phyloP scores from a whole-genome alignment of 2,888 invertebrate genomes.

The Erebia aethiops region DNA sequence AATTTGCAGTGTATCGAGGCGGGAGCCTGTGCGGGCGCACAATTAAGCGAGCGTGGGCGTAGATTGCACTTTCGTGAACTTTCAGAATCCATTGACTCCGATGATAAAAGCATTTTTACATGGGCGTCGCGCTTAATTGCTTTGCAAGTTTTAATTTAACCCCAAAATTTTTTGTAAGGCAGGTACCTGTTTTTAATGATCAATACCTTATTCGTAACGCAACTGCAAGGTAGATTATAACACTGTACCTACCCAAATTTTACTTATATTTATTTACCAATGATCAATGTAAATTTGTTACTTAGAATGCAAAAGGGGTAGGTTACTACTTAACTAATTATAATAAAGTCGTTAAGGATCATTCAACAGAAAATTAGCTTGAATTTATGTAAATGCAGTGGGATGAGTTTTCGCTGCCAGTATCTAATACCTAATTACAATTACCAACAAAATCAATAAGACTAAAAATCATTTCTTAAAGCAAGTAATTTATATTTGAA shows the following conservation, averaged over 20 bases:
- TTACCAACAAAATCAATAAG: too few species aligned
- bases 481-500: too few species aligned
- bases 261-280: neutral
- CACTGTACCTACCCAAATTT: too few species aligned
- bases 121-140: slow-evolving; percentile 12
- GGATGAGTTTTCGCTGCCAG: too few species aligned
- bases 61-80: slow-evolving; percentile 55
- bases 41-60: slow-evolving; percentile 55
- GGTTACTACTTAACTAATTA: neutral
- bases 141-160: neutral
- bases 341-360: too few species aligned
- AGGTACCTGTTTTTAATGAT: slow-evolving; percentile 9
- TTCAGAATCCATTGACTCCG: slow-evolving; percentile 43
- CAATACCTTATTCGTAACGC: neutral
- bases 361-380: too few species aligned
- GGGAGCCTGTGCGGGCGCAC: slow-evolving; percentile 51
- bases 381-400: too few species aligned
- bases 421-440: too few species aligned
- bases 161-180: neutral
- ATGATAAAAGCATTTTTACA: slow-evolving; percentile 32
- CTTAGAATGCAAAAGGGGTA: neutral
- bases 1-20: slow-evolving; percentile 50
- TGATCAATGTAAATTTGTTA: neutral
- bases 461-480: too few species aligned
- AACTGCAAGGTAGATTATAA: neutral